Percentiles rank a stretch among this genome's conserved stretches.
phyloP scores from a whole-genome alignment of 2,888 invertebrate species.

The Arctia plantaginis region DNA sequence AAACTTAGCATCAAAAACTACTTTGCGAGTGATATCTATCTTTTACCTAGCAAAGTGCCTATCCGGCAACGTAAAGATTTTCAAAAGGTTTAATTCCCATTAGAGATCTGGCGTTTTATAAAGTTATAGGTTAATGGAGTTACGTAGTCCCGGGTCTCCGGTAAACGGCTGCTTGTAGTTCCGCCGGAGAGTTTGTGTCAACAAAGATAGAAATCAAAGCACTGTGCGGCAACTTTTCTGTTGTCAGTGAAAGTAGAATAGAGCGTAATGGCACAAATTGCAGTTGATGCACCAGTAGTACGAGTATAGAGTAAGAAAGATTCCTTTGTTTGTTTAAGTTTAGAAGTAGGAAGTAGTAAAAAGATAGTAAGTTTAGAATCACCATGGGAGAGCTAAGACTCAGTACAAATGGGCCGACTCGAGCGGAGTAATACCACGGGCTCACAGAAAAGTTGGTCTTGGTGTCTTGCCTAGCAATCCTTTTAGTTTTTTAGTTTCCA shows the following conservation, averaged over 20 bases:
- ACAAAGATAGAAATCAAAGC: slow-evolving; percentile 45
- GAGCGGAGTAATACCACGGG: too few relatives aligned
- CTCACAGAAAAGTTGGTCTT: too few relatives aligned
- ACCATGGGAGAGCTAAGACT: neutral
- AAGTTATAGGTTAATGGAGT: slow-evolving; percentile 50
- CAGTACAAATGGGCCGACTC: neutral
- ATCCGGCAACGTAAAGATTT: slow-evolving; percentile 43
- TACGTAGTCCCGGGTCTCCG: slow-evolving; percentile 36
- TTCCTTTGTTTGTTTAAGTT: neutral
- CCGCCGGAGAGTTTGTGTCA: slow-evolving; percentile 41
- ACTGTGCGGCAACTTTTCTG: slow-evolving; percentile 40
- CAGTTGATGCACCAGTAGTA: neutral
- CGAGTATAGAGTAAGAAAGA: neutral
- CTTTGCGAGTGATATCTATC: slow-evolving; percentile 35
- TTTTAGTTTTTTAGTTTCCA: too few relatives aligned
- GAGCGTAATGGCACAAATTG: slow-evolving; percentile 27
- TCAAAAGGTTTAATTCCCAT: slow-evolving; percentile 53
- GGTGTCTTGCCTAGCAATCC: too few relatives aligned
- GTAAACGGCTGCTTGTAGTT: slow-evolving; percentile 47
- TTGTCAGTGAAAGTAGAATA: slow-evolving; percentile 34
- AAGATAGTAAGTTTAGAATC: neutral
- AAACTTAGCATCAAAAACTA: slow-evolving; percentile 29
- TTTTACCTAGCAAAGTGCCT: slow-evolving; percentile 33
- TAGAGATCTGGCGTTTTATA: slow-evolving; percentile 49
- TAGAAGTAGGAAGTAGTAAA: neutral